Evolutionary conservation across 2,888 invertebrate species (phyloP).

Genomic region (Latrodectus elegans): DNA sequence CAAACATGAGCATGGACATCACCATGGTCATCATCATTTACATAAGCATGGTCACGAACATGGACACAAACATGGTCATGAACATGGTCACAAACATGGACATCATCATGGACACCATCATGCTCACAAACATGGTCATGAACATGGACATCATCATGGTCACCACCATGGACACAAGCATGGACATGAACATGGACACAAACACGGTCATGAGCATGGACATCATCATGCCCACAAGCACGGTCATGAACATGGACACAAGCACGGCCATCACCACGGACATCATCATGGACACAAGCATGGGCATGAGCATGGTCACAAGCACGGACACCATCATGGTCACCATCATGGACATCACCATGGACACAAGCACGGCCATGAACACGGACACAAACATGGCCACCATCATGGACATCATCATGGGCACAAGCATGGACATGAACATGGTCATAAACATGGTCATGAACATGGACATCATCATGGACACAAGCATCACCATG

Average conservation of each 20-base stretch:
- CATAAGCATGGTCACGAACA: slow-evolving; percentile 46
- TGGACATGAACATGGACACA: slow-evolving; percentile 42
- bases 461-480: slow-evolving; percentile 43
- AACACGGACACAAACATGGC: slow-evolving; percentile 46
- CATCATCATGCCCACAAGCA: slow-evolving; percentile 43
- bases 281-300: slow-evolving; percentile 44
- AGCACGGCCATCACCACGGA: slow-evolving; percentile 31
- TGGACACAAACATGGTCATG: slow-evolving; percentile 38
- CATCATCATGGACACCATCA: slow-evolving; percentile 45
- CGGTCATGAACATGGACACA: slow-evolving; percentile 47
- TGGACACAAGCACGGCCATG: slow-evolving; percentile 45
- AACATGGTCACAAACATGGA: slow-evolving; percentile 34
- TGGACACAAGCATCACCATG: slow-evolving; percentile 50
- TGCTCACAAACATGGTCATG: slow-evolving; percentile 37
- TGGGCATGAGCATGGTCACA: slow-evolving; percentile 40
- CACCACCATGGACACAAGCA: slow-evolving; percentile 46
- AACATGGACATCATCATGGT: slow-evolving; percentile 33
- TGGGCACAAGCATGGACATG: slow-evolving; percentile 40
- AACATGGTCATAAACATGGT: slow-evolving; percentile 49
- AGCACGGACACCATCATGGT: slow-evolving; percentile 43
- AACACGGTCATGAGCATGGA: slow-evolving; percentile 35
- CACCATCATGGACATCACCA: slow-evolving; percentile 40
- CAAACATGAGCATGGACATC: slow-evolving; percentile 35
- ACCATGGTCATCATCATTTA: slow-evolving; percentile 32
- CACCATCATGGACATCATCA: slow-evolving; percentile 55